Evolutionary conservation across 2,113 vertebrate species (phyloP), one percentile per base, ranked within the genome.

Genomic region (Corydoras maculifer): DNA sequence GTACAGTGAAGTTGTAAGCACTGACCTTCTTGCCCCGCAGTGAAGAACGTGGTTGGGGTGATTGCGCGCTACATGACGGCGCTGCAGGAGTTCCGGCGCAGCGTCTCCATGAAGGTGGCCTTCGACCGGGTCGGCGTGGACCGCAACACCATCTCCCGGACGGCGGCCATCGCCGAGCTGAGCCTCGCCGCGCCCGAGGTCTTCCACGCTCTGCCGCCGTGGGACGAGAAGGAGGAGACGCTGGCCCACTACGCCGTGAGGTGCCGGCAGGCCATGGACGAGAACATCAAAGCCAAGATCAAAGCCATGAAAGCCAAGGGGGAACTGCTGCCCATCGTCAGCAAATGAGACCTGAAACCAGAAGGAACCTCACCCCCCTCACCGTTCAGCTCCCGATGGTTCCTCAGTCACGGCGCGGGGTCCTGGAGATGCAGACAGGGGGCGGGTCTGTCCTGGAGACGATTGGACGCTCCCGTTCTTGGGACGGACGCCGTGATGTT

Each of bases 171-270:
- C 29, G 86, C 84, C 0, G 86, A 87, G 49, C 82, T 87, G 13
- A 86, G 82, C 31, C 68, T 87, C 62, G 84, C 84, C 0, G 84
- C 86, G 0, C 86, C 86, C 0, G 86, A 84, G 69, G 79, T 85
- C 43, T 87, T 87, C 65, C 84, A 84, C 3, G 75, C 76, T 0
- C 64, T 87, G 62, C 73, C 82, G 0, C 84, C 83, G 0, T 87
- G 84, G 84, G 83, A 87, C 1, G 86, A 87, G 73, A 87, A 83
- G 14, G 84, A 84, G 73, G 84, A 87, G 78, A 87, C 83, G 2
- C 69, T 87, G 70, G 86, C 86, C 0, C 84, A 83, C 12, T 85
- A 87, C 0, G 78, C 83, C 32, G 75, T 81, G 43, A 79, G 84
- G 68, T 87, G 86, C 58, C 65, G 81, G 2, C 86, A 86, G 77